Evolutionary conservation across 2,888 invertebrate species (phyloP), one percentile per base, ranked within the genome.

Genomic region (Troides helena): DNA sequence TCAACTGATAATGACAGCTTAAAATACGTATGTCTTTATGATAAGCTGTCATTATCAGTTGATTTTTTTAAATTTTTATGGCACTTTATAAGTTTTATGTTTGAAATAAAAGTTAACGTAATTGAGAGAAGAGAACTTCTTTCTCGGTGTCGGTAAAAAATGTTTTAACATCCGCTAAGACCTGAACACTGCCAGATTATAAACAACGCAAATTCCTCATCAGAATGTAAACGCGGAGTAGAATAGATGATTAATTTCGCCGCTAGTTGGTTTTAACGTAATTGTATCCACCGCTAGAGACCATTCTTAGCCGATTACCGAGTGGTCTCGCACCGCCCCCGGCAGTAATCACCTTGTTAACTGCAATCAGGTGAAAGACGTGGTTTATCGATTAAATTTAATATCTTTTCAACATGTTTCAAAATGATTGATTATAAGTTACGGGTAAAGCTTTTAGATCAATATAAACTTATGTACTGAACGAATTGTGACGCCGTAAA

Each of bases 331-430:
- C 79, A 67, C 81, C 86, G 84, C 86, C 88, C 81, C 78, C 77
- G 77, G 80, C 85, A 81, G 83, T 88, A 86, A 89, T 87, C 85
- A 82, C 83, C 84, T 87, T 82, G 84, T 87, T 88, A 85, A 75
- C 74, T 72, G 68, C 70, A 73, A 72, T 71, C 74, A 80, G 81
- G 74, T 77, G 72, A 67, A 76, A 64, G 71, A 61, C 56, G 68
- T 50, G 46, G 62, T 62, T 62, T 68, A 69, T 74, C 75, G 75
- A 74, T 75, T 73, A 67, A 62, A 67, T 63, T 62, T 67, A 61
- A 71, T 65, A 72, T 68, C 67, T 71, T 61, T n/a, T 6, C 65
- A 65, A 69, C 46, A n/a, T 63, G 21, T 53, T n/a, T 18, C n/a
- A 21, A 25, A 10, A 43, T 43, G 4, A 50, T 36, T n/a, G 30